These are phyloP conservation scores for Phalacrocorax brasilianus DNA, from an alignment of 2,113 vertebrate species.

Conservation along the genomic window DNA sequence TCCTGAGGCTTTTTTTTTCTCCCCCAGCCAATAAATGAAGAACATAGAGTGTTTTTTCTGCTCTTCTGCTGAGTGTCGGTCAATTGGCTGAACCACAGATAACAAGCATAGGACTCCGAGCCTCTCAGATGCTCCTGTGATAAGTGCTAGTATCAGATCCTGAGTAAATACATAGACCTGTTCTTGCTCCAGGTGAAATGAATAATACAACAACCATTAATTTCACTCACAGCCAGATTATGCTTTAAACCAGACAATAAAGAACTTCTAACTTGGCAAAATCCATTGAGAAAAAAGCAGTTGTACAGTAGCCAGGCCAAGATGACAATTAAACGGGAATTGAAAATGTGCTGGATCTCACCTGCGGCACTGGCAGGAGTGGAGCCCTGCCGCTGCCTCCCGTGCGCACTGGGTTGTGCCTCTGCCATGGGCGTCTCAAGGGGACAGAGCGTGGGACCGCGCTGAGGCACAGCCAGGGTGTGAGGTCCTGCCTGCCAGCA, in stretches of 20 bases:
- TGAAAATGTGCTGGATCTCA: neutral
- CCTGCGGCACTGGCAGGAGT: accelerated
- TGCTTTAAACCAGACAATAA: neutral
- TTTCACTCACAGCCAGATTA: neutral
- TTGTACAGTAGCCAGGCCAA: neutral
- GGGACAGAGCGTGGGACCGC: accelerated
- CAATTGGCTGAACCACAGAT: neutral
- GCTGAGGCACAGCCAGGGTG: accelerated
- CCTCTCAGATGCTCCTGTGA: neutral
- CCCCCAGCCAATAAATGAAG: neutral
- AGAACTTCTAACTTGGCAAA: neutral
- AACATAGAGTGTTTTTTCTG: neutral
- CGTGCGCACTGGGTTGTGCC: accelerated
- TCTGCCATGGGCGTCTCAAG: neutral
- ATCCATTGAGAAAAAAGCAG: neutral
- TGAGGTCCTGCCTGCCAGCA: accelerated
- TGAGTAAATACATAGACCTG: neutral
- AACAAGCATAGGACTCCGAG: neutral
- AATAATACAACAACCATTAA: neutral
- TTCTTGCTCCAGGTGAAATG: neutral
- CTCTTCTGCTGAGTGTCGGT: neutral
- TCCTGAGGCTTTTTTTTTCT: neutral
- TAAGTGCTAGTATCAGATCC: neutral
- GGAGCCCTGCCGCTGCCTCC: neutral
- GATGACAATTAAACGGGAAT: neutral